Evolutionary conservation across 2,797 vertebrate species (phyloP), one percentile per base, ranked within the genome.

Genomic region (Scolopax bukidnonensis): DNA sequence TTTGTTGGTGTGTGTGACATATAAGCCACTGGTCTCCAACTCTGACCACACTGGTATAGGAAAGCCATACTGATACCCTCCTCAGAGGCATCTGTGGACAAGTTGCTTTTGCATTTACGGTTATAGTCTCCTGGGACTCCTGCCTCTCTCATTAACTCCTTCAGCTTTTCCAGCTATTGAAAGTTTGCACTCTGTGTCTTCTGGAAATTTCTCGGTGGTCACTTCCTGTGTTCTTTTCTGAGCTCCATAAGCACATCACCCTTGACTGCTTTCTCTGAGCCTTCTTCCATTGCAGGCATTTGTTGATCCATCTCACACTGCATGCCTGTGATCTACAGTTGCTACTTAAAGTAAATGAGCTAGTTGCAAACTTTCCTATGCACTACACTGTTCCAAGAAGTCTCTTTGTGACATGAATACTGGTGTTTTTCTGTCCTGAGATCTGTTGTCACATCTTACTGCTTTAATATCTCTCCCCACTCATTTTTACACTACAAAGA

Each of bases 1-100:
- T 96, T 95, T 90, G 53, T 95, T 93, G 69, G 57, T 67, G 68
- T 64, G 33, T 87, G 67, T 93, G 93, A 94, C 91, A 93, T 32
- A 85, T 45, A 96, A 92, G 75, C 68, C 87, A 38, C 82, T 33
- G 61, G 32, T 87, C 90, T 96, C 87, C 61, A 94, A 4, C 75
- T 80, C 89, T 56, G 65, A 93, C 90, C 93, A 89, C 75, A 59
- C 32, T 89, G 57, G 20, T 60, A 25, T 4, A 95, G 73, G 53
- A 94, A 84, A 92, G 61, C 86, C 78, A 78, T 64, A 28, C 43
- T 41, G 68, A 93, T 75, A 83, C 23, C 60, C 68, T 92, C 65
- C 90, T 87, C 51, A 64, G 50, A 93, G 78, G 76, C 53, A 75
- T 83, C 64, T 93, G 87, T 71, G 75, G n/a, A 48, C 65, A 81